Evolutionary conservation across 2,113 vertebrate genomes (phyloP).

Genomic region (Anhinga rufa): DNA sequence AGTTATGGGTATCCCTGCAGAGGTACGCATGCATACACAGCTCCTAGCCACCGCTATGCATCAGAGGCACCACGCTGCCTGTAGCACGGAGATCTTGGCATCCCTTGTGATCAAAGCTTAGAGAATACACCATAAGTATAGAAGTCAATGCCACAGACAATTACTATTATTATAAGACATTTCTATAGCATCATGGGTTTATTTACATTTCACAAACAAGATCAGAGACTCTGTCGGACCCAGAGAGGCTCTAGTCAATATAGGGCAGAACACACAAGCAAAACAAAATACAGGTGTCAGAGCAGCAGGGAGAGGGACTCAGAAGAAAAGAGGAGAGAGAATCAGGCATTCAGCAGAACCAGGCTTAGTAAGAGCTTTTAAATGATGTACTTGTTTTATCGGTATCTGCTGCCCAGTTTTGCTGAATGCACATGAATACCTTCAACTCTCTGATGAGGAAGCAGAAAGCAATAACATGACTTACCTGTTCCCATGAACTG

Average conservation of each 20-base stretch:
- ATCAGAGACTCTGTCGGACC: not conserved
- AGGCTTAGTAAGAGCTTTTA: not conserved
- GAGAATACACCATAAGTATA: accelerated
- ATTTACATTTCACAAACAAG: not conserved
- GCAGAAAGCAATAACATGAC: not conserved
- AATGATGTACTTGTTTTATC: not conserved
- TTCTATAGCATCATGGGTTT: not conserved
- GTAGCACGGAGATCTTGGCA: not conserved
- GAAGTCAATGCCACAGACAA: not conserved
- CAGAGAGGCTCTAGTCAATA: not conserved
- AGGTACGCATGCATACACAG: accelerated
- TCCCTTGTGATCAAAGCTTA: accelerated
- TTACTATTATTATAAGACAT: not conserved
- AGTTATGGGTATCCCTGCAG: not conserved
- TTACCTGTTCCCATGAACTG: not conserved
- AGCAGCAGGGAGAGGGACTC: not conserved
- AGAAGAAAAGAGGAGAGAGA: not conserved
- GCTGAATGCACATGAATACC: not conserved
- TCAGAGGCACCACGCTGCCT: not conserved
- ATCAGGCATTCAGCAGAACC: not conserved
- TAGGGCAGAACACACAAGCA: not conserved
- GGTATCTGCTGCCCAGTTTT: not conserved
- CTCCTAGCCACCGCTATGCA: accelerated
- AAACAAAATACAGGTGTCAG: not conserved
- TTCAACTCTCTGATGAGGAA: not conserved